Evolutionary conservation across 1,140 invertebrate species (phyloP).

Genomic region (Neelides sp.): DNA sequence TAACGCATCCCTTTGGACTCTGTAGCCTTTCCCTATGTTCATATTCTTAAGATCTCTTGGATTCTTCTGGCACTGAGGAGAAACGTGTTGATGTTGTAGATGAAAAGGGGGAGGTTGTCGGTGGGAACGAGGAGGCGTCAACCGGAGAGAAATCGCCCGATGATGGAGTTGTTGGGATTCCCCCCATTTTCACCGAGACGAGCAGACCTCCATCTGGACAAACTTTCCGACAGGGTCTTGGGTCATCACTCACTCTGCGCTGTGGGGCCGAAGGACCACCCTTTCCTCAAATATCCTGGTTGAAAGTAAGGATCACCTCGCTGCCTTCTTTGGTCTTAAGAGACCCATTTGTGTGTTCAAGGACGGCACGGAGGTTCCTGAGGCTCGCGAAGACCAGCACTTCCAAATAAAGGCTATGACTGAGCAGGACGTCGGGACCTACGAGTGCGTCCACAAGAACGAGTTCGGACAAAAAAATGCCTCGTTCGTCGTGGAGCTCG

Average conservation of each 20-base stretch:
- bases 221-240: constrained; percentile 12
- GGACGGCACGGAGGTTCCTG: constrained; percentile 13
- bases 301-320: constrained; percentile 12
- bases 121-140: constrained; percentile 9
- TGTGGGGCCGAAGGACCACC: constrained; percentile 22
- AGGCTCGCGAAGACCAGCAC: constrained; percentile 13
- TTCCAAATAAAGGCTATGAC: constrained; percentile 14
- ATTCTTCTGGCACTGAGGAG: too few species aligned
- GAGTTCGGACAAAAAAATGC: constrained; percentile 22
- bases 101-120: constrained; percentile 14
- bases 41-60: too few species aligned
- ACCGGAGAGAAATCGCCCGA: not conserved
- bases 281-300: constrained; percentile 18
- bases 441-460: constrained; percentile 16
- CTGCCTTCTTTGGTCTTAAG: not conserved
- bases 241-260: constrained; percentile 15
- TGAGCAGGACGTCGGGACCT: constrained; percentile 15
- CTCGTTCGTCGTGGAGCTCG: constrained; percentile 18
- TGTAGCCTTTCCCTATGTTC: too few species aligned
- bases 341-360: not conserved
- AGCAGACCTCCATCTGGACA: constrained; percentile 8
- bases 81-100: too few species aligned
- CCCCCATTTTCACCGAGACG: constrained; percentile 13
- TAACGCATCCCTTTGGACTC: too few species aligned
- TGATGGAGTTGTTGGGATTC: constrained; percentile 4